phyloP scores from a whole-genome alignment of 2,797 vertebrate species.

The Lemur catta region DNA sequence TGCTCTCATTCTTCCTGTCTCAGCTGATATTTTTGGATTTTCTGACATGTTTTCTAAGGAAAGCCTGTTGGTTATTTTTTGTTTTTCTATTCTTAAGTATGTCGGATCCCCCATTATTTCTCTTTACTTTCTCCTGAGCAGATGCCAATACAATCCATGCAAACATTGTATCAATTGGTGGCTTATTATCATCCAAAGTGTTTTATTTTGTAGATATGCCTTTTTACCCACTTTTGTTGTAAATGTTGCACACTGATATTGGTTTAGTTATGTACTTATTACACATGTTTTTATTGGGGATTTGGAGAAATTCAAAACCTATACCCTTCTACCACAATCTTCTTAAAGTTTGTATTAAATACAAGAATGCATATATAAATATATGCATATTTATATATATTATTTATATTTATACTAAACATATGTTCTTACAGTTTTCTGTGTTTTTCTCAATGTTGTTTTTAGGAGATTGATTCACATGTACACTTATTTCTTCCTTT shows the following conservation, averaged over 20 bases:
- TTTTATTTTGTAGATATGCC: background rate
- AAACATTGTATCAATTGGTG: background rate
- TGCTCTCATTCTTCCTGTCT: background rate
- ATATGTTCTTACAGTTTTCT: background rate
- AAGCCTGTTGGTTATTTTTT: background rate
- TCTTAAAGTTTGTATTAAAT: background rate
- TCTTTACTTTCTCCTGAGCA: background rate
- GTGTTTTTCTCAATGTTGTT: background rate
- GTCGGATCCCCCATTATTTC: fast-evolving
- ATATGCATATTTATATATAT: background rate
- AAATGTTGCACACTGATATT: background rate
- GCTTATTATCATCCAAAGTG: background rate
- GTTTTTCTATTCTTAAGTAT: background rate
- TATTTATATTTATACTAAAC: background rate
- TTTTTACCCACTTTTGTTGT: background rate
- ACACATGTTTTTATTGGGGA: background rate
- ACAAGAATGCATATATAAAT: background rate
- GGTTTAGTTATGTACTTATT: background rate
- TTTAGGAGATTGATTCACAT: background rate
- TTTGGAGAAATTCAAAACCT: background rate
- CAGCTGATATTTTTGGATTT: background rate
- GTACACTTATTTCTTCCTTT: background rate
- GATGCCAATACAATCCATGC: background rate
- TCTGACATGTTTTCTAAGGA: background rate
- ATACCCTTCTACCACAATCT: background rate